Base-by-base conservation (phyloP, 2,888 invertebrate species). In the Amblyjoppa fuscipennis region DNA sequence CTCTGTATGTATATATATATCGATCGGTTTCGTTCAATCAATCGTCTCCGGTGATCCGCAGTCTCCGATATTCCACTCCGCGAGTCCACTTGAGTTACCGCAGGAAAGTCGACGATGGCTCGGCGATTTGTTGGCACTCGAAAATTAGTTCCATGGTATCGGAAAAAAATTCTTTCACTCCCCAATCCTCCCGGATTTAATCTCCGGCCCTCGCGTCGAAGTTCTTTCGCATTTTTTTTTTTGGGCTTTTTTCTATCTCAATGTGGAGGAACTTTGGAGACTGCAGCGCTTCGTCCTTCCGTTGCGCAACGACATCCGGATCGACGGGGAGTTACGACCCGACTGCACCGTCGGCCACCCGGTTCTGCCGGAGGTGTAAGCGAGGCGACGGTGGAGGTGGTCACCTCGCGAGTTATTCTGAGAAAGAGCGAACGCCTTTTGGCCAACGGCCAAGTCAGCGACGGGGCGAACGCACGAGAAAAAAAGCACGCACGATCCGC, bases 361-460 rank as follows among this genome's bases (percentile, higher is more conserved):
- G 89, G 90, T 88, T 88, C 82, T 86, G 84, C 86, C 87, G 84
- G 88, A 88, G 89, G 89, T 87, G 87, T 83, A 87, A 78, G 20
- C 20, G 20, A 56, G 16, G 28, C 83, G 88, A 84, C 80, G 85
- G 83, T 86, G 90, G 91, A 90, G 92, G 91, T 92, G 93, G 90
- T 92, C 93, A 94, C 93, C 94, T 93, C 93, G 45, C 89, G 91
- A 92, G 93, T 94, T 94, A 94, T 94, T 94, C 94, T 94, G 91
- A 93, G 94, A 88, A 80, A 81, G 82, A 87, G 85, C 75, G 82
- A 88, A 78, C 64, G 84, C 66, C 79, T 82, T 89, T 89, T 93
- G 93, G 93, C 86, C 31, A 7, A 25, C 11, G 11, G 92, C 93
- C 93, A 93, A 89, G 76, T 79, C 83, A 87, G 73, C 83, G 85